phyloP scores from a whole-genome alignment of 2,113 vertebrate species.

The Stictonetta naevosa region DNA sequence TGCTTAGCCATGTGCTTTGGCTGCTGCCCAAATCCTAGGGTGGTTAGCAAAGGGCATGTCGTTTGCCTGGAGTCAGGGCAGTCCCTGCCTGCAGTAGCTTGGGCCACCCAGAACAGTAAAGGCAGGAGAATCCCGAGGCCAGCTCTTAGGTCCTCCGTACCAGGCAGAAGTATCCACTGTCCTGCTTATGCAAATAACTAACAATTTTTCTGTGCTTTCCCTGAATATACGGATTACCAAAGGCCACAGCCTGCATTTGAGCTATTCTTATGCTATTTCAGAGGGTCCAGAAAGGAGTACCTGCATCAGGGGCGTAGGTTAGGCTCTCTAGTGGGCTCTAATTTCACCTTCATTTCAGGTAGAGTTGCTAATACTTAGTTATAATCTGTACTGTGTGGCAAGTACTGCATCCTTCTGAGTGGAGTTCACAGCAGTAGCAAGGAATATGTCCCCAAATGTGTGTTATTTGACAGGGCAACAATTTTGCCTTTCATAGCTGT shows the following conservation, averaged over 20 bases:
- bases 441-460: neutral
- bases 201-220: neutral
- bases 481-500: neutral
- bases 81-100: neutral
- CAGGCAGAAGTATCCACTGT: neutral
- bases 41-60: neutral
- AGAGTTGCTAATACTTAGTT: neutral
- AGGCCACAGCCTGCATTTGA: neutral
- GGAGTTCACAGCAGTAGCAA: neutral
- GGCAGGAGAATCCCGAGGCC: neutral
- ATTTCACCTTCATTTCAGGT: neutral
- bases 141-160: neutral
- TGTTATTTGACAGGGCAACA: neutral
- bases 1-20: neutral
- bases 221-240: neutral
- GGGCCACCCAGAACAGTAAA: neutral
- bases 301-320: neutral
- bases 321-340: neutral
- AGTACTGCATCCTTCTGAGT: neutral
- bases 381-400: neutral
- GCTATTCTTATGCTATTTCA: neutral
- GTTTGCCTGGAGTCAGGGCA: neutral
- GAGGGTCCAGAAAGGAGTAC: neutral
- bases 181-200: neutral
- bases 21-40: neutral